A percentile compares a stretch with the other conserved stretches of the same genome.
Conservation (phyloP, 2,113 vertebrate species). For the Montifringilla adamsi region DNA sequence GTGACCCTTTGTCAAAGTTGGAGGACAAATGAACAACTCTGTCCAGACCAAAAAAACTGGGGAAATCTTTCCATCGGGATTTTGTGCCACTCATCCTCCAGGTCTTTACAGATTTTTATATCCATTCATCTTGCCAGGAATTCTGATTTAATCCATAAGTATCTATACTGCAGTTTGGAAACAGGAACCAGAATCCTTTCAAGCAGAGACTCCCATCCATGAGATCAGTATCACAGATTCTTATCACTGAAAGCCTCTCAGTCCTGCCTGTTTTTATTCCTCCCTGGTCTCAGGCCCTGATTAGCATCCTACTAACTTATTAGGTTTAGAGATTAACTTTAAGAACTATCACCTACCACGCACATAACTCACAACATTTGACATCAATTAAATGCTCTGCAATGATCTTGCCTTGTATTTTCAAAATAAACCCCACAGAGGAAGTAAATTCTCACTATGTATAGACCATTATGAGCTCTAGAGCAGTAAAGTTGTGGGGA, state of each 20-base stretch:
- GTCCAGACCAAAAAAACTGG: not conserved
- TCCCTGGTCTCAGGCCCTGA: not conserved
- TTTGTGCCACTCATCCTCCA: not conserved
- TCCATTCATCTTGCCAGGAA: not conserved
- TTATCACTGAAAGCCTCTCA: not conserved
- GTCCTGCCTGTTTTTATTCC: not conserved
- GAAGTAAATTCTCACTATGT: not conserved
- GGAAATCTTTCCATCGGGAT: not conserved
- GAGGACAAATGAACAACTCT: not conserved
- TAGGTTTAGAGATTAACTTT: not conserved
- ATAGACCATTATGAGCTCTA: not conserved
- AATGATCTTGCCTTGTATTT: not conserved
- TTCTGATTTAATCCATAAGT: not conserved
- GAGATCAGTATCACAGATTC: not conserved
- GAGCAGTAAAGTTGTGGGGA: not conserved
- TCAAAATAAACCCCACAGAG: not conserved
- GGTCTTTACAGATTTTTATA: not conserved
- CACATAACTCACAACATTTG: not conserved
- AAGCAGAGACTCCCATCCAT: not conserved
- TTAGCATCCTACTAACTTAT: not conserved
- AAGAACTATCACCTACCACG: not conserved
- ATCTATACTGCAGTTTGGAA: not conserved
- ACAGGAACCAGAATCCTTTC: not conserved
- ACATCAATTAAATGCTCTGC: not conserved
- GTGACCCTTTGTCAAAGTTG: not conserved